These are phyloP conservation scores for Anthonomus grandis DNA, from an alignment of 1,140 invertebrate species.

Conservation along the genomic window DNA sequence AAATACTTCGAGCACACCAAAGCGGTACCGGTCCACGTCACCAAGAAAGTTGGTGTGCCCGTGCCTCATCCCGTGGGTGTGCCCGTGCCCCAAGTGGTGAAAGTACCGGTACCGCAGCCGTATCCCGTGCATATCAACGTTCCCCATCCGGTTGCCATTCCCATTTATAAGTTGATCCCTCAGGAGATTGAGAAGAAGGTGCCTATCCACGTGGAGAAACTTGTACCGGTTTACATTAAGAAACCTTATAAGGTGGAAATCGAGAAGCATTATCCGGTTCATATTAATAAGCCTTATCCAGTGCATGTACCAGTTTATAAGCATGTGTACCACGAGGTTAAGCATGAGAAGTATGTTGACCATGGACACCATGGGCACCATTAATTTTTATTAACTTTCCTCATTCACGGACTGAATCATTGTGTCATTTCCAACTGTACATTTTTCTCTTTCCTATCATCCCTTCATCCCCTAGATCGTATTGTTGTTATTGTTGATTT, in stretches of 20 bases:
- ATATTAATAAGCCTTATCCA: conserved; percentile 69
- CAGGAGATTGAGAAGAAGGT: conserved; percentile 68
- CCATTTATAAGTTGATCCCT: conserved; percentile 66
- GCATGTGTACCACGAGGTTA: conserved; percentile 61
- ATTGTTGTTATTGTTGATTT: conserved; percentile 17
- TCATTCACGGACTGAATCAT: background rate
- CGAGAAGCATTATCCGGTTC: conserved; percentile 72
- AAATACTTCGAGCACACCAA: conserved; percentile 64
- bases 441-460: background rate
- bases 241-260: conserved; percentile 75
- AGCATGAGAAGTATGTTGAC: conserved; percentile 32
- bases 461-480: background rate
- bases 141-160: conserved; percentile 69
- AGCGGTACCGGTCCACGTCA: conserved; percentile 66
- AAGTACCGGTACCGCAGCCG: conserved; percentile 70
- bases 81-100: conserved; percentile 69
- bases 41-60: conserved; percentile 71
- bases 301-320: conserved; percentile 79
- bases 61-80: conserved; percentile 72
- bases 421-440: conserved; percentile 4
- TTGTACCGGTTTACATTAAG: conserved; percentile 71
- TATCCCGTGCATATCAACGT: conserved; percentile 69
- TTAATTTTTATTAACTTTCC: conserved; percentile 25
- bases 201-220: conserved; percentile 72
- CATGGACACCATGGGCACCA: conserved; percentile 30